Percentiles rank a stretch among this genome's conserved stretches.
Evolutionary conservation across 2,113 vertebrate genomes (phyloP).

Genomic region (Holacanthus passer): DNA sequence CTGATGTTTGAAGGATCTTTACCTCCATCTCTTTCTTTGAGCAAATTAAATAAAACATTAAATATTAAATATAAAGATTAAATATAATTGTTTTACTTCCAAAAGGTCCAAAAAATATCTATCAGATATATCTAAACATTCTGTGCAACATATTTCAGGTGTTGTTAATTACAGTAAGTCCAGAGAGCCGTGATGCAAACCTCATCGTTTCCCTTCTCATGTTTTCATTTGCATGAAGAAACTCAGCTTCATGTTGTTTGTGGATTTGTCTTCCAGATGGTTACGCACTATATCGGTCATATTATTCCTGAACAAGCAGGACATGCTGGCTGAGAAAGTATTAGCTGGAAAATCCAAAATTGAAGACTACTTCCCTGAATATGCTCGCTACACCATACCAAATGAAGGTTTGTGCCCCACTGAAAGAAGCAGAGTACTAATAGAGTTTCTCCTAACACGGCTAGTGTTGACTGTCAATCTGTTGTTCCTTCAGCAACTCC

Average conservation of each 20-base stretch:
- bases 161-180: not conserved
- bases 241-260: not conserved
- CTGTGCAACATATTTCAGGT: too few species aligned
- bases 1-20: not conserved
- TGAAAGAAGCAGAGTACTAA: not conserved
- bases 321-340: conserved; percentile 99
- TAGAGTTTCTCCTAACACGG: fast-evolving
- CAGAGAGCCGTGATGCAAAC: not conserved
- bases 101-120: not conserved
- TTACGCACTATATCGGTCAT: conserved; percentile 99
- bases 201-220: not conserved
- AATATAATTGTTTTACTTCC: not conserved
- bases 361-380: conserved; percentile 99
- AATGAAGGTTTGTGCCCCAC: conserved; percentile 90
- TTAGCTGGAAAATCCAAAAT: conserved; percentile 99
- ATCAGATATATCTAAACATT: not conserved
- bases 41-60: too few species aligned
- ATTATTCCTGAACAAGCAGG: conserved; percentile 99
- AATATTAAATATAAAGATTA: too few species aligned
- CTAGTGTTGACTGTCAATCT: conserved; percentile 4
- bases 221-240: not conserved
- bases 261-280: conserved; percentile 87
- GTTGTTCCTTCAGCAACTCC: conserved; percentile 88
- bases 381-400: conserved; percentile 95
- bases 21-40: not conserved